Evolutionary conservation across 2,113 vertebrate species (phyloP), one percentile per base, ranked within the genome.

Genomic region (Cariama cristata): DNA sequence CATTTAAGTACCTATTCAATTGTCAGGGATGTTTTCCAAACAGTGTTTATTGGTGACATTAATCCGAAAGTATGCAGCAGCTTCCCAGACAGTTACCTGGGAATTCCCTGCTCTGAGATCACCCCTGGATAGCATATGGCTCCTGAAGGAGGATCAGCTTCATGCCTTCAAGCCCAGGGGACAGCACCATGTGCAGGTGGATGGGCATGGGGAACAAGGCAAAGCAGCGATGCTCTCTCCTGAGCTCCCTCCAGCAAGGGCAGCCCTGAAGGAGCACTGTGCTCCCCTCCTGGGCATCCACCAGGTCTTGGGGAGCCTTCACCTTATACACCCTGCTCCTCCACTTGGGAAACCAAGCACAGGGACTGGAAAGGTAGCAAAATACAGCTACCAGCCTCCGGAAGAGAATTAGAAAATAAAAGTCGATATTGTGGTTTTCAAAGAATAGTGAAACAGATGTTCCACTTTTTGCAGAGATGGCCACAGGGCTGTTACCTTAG

Each of bases 41-140:
- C 18, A 27, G 21, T 69, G 18, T 68, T 76, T 42, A 28, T 22
- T 14, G 26, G 15, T 64, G 35, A 40, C 28, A 20, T n/a, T 47
- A 64, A 26, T 24, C 18, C 2, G 1, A 30, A 72, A 72, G 35
- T 3, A 44, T 2, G 5, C 32, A 66, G 38, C 52, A 91, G 11
- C 26, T 55, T 86, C 53, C 47, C 63, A 75, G 79, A 8, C 30
- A 24, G 10, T 45, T 64, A 16, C 8, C 42, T 53, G 20, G 35
- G 19, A 64, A 84, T 76, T 75, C 42, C 18, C 9, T 59, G 47
- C 24, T 60, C 38, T 59, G 28, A 14, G 28, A 14, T 50, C 33
- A 52, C 2, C 9, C 19, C 13, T 60, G 67, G 15, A 4, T 15
- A n/a, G 23, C 0, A 0, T 12, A 11, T 22, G 52, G 33, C 24